These are phyloP conservation scores for Apostichopus parvimensis DNA, from an alignment of 35 echinoderm and acorn worm genomes.

Conservation along the genomic window DNA sequence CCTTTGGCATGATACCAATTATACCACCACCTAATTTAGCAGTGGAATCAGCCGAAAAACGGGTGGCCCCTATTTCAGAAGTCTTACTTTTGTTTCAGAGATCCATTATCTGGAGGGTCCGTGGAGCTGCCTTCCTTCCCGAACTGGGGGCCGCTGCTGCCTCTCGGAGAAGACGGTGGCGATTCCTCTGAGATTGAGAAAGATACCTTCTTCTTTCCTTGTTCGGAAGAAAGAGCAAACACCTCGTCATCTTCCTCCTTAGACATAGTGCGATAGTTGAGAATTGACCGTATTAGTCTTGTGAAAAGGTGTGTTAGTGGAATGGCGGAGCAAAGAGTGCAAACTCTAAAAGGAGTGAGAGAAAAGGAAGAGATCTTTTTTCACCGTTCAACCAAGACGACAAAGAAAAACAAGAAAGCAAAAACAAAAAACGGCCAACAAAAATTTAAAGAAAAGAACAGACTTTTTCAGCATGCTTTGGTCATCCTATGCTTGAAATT, in stretches of 20 bases:
- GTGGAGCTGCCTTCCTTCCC: neutral
- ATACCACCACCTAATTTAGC: too few species aligned
- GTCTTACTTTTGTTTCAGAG: neutral
- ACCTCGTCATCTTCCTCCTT: slow-evolving; percentile 20
- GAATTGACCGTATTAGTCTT: slow-evolving; percentile 1
- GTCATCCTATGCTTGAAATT: too few species aligned
- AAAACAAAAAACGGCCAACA: neutral
- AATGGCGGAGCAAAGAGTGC: slow-evolving; percentile 27
- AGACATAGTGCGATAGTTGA: neutral
- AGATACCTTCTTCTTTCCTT: slow-evolving; percentile 26
- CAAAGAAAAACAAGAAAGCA: neutral
- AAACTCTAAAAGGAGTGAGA: slow-evolving; percentile 3
- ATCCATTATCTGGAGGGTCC: neutral
- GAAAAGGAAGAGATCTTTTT: neutral
- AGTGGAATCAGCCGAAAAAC: neutral
- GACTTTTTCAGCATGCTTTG: neutral
- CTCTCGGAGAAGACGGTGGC: neutral
- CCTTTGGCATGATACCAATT: too few species aligned
- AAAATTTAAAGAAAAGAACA: neutral
- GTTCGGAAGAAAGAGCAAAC: slow-evolving; percentile 31
- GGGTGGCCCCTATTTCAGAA: too few species aligned
- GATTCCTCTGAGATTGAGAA: slow-evolving; percentile 31
- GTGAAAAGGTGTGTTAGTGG: slow-evolving; percentile 37
- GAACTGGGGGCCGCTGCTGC: neutral
- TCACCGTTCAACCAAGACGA: neutral